phyloP scores from a whole-genome alignment of 2,888 invertebrate species.

The Drosophila prostipennis region DNA sequence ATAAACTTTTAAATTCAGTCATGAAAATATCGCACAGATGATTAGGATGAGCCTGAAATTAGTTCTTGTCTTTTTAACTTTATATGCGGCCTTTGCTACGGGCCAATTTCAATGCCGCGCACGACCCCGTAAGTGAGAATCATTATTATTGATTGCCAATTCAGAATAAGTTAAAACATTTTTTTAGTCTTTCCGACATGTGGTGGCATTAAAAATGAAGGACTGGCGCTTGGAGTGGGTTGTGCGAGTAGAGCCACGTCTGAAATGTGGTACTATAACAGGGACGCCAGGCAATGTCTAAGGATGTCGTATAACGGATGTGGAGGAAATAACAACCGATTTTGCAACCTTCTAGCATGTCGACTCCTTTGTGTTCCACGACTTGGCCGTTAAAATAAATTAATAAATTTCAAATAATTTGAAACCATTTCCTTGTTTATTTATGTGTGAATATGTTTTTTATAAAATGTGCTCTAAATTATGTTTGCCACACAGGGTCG shows the following conservation, averaged over 20 bases:
- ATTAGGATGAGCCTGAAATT: background rate
- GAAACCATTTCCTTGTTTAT: too few species aligned
- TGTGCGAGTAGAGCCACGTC: background rate
- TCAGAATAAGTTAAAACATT: background rate
- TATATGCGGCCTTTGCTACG: background rate
- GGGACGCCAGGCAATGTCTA: background rate
- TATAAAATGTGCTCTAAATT: too few species aligned
- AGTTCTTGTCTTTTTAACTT: background rate
- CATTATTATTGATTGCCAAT: background rate
- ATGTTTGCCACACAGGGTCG: too few species aligned
- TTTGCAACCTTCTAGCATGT: background rate
- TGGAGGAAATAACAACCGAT: background rate
- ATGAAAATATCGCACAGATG: background rate
- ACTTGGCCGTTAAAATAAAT: background rate
- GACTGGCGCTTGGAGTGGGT: background rate
- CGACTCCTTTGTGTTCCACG: background rate
- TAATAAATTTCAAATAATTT: background rate
- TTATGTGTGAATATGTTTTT: too few species aligned
- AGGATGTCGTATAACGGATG: background rate
- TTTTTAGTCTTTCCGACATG: background rate
- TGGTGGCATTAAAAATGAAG: background rate
- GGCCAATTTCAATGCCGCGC: background rate
- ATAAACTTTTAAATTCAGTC: background rate
- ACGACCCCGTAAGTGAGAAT: background rate
- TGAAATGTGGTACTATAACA: background rate